Conservation (phyloP, 2,797 vertebrate genomes). For the Babyrousa celebensis region DNA sequence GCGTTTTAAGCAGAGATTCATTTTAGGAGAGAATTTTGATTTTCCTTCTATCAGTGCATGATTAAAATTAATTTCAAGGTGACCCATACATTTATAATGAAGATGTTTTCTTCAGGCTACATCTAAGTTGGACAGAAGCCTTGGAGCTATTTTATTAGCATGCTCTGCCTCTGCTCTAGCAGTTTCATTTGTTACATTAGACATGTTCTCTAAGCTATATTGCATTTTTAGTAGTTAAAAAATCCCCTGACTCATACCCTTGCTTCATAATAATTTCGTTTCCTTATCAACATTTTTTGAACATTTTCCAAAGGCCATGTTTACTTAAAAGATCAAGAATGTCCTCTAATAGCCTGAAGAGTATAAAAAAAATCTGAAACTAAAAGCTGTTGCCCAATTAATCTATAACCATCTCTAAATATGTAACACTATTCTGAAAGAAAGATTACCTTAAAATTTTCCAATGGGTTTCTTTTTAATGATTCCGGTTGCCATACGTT, state of each 20-base stretch:
- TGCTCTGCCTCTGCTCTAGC: neutral
- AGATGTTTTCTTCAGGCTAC: conserved; percentile 75
- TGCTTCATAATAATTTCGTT: conserved; percentile 77
- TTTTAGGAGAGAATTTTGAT: neutral
- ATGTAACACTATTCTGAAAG: conserved; percentile 44
- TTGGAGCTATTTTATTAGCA: conserved; percentile 68
- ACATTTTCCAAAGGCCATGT: conserved; percentile 62
- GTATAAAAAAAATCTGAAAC: conserved; percentile 69
- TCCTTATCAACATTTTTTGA: conserved; percentile 51
- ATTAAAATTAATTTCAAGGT: conserved; percentile 80
- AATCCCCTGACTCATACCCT: conserved; percentile 22
- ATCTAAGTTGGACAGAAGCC: conserved; percentile 76
- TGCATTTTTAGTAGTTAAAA: conserved; percentile 69
- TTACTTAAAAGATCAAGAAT: conserved; percentile 73
- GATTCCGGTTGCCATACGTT: conserved; percentile 69
- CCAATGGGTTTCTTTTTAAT: conserved; percentile 75
- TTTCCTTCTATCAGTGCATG: conserved; percentile 61
- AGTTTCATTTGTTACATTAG: conserved; percentile 73
- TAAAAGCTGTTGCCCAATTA: neutral
- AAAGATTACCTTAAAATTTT: conserved; percentile 85
- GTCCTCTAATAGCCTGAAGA: conserved; percentile 33
- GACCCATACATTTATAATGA: conserved; percentile 62
- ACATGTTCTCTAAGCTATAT: conserved; percentile 69
- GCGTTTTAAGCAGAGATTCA: conserved; percentile 60
- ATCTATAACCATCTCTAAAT: conserved; percentile 31